Evolutionary conservation across 2,888 invertebrate species (phyloP).

Genomic region (Cheilosia scutellata): DNA sequence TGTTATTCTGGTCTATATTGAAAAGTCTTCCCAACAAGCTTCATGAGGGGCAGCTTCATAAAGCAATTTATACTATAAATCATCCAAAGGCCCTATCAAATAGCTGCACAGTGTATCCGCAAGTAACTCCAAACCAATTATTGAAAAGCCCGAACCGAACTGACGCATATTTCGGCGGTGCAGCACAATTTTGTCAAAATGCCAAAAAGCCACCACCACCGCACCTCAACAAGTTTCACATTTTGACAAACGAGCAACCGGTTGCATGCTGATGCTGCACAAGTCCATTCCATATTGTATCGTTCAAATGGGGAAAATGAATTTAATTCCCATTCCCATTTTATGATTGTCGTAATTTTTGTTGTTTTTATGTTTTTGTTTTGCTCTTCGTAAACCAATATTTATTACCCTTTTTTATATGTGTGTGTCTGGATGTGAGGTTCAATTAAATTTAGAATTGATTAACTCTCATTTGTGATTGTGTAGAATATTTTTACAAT

Average conservation of each 20-base stretch:
- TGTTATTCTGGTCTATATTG: too few relatives aligned
- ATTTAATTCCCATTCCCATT: conserved; percentile 31
- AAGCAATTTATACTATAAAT: too few relatives aligned
- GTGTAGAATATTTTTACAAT: neutral
- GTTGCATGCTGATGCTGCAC: conserved; percentile 34
- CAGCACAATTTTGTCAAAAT: conserved; percentile 40
- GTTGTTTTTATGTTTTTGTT: conserved; percentile 14
- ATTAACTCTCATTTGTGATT: neutral
- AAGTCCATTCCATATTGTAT: neutral
- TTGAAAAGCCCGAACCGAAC: conserved; percentile 5
- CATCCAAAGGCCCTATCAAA: too few relatives aligned
- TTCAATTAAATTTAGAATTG: conserved; percentile 14
- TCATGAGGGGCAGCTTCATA: too few relatives aligned
- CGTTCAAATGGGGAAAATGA: conserved; percentile 14
- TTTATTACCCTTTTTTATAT: conserved; percentile 32
- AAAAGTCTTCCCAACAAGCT: too few relatives aligned
- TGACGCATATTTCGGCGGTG: conserved; percentile 6
- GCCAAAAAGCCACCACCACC: conserved; percentile 38
- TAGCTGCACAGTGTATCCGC: too few relatives aligned
- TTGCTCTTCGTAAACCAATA: conserved; percentile 8
- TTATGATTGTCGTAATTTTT: conserved; percentile 39
- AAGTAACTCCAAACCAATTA: conserved; percentile 27
- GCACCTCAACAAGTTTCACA: conserved; percentile 46
- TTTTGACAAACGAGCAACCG: conserved; percentile 60
- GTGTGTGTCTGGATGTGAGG: neutral